Evolutionary conservation across 2,797 vertebrate genomes (phyloP), one percentile per base, ranked within the genome.

Genomic region (Valencia hispanica): DNA sequence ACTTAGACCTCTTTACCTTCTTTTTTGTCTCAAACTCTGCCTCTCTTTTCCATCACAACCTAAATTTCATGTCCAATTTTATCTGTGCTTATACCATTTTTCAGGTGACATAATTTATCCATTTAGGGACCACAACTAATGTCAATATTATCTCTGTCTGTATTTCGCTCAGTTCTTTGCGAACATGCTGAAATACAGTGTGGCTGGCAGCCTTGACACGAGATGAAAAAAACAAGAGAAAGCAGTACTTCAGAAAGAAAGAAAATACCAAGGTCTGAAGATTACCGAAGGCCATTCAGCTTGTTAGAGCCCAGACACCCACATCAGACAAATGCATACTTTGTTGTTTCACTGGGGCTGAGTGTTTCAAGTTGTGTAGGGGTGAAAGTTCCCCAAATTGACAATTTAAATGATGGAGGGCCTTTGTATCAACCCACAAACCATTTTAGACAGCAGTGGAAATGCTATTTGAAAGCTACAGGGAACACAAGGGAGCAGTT

Each of bases 281-380:
- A 92, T 93, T 91, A 91, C 87, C 20, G 88, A 93, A 93, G 93
- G 93, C 90, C 92, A 87, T 84, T 85, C 78, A 74, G 89, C 92
- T 94, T 93, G 91, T 94, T 94, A 94, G 90, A 83, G 84, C 72
- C 80, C 66, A 78, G 18, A 80, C 79, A 86, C 88, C 84, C 79
- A 88, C 83, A 86, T 86, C 83, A 90, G 84, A 87, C 69, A 81
- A 88, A 91, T 82, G 84, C 84, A 91, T 87, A 55, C 75, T 81
- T 86, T 80, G 80, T 85, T 90, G 86, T 87, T 92, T 87, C 77
- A 85, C 50, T 72, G 47, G 72, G 78, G 69, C 68, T 84, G 85
- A 89, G 78, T 79, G 89, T 87, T 84, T 89, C 81, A 83, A 84
- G 75, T 78, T 85, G 79, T 79, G 77, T 68, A 78, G 77, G 73